Conservation (phyloP, 2,888 invertebrate genomes). For the Nomada flava region DNA sequence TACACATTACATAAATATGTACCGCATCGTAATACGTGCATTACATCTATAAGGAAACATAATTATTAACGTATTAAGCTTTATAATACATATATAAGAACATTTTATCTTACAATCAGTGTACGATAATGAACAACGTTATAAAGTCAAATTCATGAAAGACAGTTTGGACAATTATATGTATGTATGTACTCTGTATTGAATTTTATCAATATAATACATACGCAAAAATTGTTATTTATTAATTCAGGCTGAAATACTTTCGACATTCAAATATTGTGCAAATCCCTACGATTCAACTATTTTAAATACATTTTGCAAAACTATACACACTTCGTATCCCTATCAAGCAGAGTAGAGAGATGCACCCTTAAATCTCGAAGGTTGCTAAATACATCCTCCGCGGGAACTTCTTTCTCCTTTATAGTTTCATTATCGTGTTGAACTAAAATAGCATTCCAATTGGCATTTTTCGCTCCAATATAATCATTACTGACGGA, state of each 20-base stretch:
- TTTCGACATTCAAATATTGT: no score
- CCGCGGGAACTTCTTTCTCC: constrained; percentile 50
- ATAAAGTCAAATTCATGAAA: constrained; percentile 12
- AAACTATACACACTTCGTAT: not conserved
- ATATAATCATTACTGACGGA: constrained; percentile 90
- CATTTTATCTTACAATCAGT: not conserved
- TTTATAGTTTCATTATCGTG: constrained; percentile 61
- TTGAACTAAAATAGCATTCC: constrained; percentile 88
- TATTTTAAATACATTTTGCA: not conserved
- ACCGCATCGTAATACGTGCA: not conserved
- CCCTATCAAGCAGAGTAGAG: constrained; percentile 26
- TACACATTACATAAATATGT: constrained; percentile 1
- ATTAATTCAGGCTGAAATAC: not conserved
- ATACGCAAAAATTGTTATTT: not conserved
- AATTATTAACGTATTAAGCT: not conserved
- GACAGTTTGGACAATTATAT: not conserved
- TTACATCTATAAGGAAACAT: no score
- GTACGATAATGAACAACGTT: not conserved
- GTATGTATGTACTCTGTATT: not conserved
- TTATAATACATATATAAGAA: not conserved
- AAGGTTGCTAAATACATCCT: constrained; percentile 71
- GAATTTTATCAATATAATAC: not conserved
- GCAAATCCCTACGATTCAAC: no score
- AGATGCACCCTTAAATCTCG: constrained; percentile 74
- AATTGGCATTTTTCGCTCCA: constrained; percentile 91